phyloP scores from a whole-genome alignment of 2,888 invertebrate species.

The Amorpha juglandis region DNA sequence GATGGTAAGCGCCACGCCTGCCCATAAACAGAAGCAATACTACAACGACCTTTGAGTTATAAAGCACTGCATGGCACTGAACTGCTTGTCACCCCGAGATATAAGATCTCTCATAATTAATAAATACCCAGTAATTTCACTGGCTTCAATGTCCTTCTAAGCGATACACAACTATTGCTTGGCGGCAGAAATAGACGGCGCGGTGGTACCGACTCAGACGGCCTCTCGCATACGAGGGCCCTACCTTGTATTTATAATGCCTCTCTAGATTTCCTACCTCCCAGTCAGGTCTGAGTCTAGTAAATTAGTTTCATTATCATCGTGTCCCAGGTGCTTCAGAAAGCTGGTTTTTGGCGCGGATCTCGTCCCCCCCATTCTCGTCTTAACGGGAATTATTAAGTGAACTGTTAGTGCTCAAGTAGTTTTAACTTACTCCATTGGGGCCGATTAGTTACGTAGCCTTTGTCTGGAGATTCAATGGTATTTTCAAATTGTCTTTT shows the following conservation, averaged over 20 bases:
- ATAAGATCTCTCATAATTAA: too few relatives aligned
- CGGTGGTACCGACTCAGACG: too few relatives aligned
- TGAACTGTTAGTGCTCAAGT: constrained; percentile 52
- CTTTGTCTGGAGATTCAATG: constrained; percentile 22
- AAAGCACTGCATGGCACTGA: too few relatives aligned
- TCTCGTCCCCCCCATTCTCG: constrained; percentile 16
- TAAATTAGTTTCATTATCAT: constrained; percentile 66
- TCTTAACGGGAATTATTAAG: constrained; percentile 58
- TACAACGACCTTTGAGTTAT: too few relatives aligned
- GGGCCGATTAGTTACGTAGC: constrained; percentile 44
- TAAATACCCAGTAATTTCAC: too few relatives aligned
- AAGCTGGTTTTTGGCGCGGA: constrained; percentile 43
- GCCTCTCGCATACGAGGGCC: too few relatives aligned
- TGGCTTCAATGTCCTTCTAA: too few relatives aligned
- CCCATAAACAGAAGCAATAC: too few relatives aligned
- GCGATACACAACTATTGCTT: too few relatives aligned
- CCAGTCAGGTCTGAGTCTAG: constrained; percentile 49
- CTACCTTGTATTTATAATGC: constrained; percentile 26
- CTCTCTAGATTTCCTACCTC: constrained; percentile 36
- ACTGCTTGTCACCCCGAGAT: too few relatives aligned
- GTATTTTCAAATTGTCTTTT: constrained; percentile 36
- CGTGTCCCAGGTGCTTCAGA: constrained; percentile 56
- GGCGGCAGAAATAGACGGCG: too few relatives aligned
- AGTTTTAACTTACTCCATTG: constrained; percentile 43
- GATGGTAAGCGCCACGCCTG: too few relatives aligned